Conservation (phyloP, 2,888 invertebrate species). For the Autographa gamma region DNA sequence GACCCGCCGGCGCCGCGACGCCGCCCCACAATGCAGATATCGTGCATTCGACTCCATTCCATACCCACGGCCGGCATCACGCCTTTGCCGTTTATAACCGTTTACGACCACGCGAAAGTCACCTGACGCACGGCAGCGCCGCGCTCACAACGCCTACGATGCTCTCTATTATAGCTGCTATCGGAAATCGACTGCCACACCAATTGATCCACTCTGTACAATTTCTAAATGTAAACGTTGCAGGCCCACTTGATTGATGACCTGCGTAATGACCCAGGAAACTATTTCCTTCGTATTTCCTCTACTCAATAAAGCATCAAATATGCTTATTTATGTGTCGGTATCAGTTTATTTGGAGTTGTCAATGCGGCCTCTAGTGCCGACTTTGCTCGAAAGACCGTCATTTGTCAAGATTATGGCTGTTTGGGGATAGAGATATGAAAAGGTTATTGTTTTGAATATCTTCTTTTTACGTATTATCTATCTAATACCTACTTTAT, state of each 20-base stretch:
- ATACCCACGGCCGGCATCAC: constrained; percentile 68
- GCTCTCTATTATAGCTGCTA: constrained; percentile 6
- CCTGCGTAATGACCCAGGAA: constrained; percentile 85
- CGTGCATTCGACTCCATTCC: constrained; percentile 77
- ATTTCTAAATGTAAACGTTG: constrained; percentile 71
- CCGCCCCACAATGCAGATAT: constrained; percentile 86
- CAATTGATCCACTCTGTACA: constrained; percentile 67
- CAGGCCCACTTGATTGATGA: constrained; percentile 84
- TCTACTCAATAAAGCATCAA: constrained; percentile 88
- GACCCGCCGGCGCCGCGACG: constrained; percentile 86
- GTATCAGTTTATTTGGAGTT: constrained; percentile 85
- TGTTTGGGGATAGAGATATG: constrained; percentile 85
- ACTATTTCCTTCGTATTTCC: constrained; percentile 88
- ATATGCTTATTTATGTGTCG: constrained; percentile 87
- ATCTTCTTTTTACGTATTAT: constrained; percentile 74
- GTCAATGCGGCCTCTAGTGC: constrained; percentile 83
- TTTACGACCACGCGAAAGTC: constrained; percentile 71
- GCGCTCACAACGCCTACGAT: constrained; percentile 22
- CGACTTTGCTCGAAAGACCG: constrained; percentile 84
- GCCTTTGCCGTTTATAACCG: constrained; percentile 68
- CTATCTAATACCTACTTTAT: constrained; percentile 21
- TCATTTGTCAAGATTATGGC: constrained; percentile 88
- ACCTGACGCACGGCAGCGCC: constrained; percentile 20
- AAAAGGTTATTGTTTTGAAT: constrained; percentile 87
- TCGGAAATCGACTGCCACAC: constrained; percentile 57